phyloP scores from a whole-genome alignment of 2,797 vertebrate genomes.

The Siniperca undulata region DNA sequence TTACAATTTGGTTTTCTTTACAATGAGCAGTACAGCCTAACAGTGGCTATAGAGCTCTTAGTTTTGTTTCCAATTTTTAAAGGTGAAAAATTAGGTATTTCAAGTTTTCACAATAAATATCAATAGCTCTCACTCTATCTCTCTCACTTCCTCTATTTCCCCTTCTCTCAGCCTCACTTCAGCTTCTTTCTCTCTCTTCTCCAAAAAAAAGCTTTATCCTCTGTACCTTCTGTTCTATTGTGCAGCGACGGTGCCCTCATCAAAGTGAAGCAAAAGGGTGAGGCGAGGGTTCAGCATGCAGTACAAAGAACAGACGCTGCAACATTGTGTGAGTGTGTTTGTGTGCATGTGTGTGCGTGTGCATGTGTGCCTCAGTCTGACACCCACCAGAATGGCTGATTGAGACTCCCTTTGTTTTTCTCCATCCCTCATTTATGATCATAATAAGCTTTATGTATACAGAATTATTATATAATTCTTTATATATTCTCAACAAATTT shows the following conservation, averaged over 20 bases:
- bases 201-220: constrained; percentile 71
- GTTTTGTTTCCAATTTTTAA: constrained; percentile 23
- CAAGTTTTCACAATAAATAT: constrained; percentile 48
- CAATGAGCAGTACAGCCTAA: neutral
- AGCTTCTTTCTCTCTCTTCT: constrained; percentile 37
- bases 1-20: neutral
- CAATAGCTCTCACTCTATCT: constrained; percentile 22
- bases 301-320: constrained; percentile 49
- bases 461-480: too few relatives aligned
- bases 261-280: constrained; percentile 77
- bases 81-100: neutral
- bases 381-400: constrained; percentile 24
- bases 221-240: constrained; percentile 73
- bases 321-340: constrained; percentile 14
- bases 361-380: constrained; percentile 4
- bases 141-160: neutral
- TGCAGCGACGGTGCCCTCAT: constrained; percentile 70
- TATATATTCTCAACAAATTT: constrained; percentile 4
- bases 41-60: neutral
- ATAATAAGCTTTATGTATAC: constrained; percentile 35
- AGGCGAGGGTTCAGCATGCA: constrained; percentile 55
- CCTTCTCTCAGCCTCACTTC: constrained; percentile 28
- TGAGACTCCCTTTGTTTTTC: constrained; percentile 43
- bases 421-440: constrained; percentile 29
- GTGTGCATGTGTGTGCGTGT: constrained; percentile 22